phyloP scores from a whole-genome alignment of 2,888 invertebrate genomes.

The Megamerina dolium region DNA sequence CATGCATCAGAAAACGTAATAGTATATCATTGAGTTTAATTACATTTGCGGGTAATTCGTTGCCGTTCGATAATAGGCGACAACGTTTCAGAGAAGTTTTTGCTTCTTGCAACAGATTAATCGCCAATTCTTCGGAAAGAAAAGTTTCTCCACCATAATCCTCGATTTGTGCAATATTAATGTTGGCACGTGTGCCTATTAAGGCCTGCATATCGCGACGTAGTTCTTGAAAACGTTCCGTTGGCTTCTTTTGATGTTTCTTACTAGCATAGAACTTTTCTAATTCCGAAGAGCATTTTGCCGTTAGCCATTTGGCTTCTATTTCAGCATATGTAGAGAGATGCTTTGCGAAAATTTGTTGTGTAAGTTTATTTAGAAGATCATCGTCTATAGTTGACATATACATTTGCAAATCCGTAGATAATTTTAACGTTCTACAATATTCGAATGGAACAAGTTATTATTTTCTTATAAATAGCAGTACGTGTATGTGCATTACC shows the following conservation, averaged over 20 bases:
- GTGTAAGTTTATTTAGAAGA: slow-evolving; percentile 69
- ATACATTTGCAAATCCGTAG: slow-evolving; percentile 64
- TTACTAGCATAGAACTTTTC: slow-evolving; percentile 86
- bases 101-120: slow-evolving; percentile 82
- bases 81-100: slow-evolving; percentile 86
- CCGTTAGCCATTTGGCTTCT: slow-evolving; percentile 73
- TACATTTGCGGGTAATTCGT: slow-evolving; percentile 72
- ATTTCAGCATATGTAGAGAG: slow-evolving; percentile 71
- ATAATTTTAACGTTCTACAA: slow-evolving; percentile 67
- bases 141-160: slow-evolving; percentile 97
- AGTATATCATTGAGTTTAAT: slow-evolving; percentile 77
- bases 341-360: slow-evolving; percentile 74
- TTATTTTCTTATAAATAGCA: background rate
- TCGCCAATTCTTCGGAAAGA: slow-evolving; percentile 89
- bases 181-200: slow-evolving; percentile 84
- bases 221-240: slow-evolving; percentile 87
- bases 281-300: slow-evolving; percentile 68
- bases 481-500: slow-evolving; percentile 51
- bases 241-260: slow-evolving; percentile 90
- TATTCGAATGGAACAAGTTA: slow-evolving; percentile 10
- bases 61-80: slow-evolving; percentile 70
- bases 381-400: slow-evolving; percentile 75
- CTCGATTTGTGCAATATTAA: slow-evolving; percentile 90
- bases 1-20: slow-evolving; percentile 75
- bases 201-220: slow-evolving; percentile 89